Evolutionary conservation across 2,888 invertebrate genomes (phyloP).

Genomic region (Epiblema foenella): DNA sequence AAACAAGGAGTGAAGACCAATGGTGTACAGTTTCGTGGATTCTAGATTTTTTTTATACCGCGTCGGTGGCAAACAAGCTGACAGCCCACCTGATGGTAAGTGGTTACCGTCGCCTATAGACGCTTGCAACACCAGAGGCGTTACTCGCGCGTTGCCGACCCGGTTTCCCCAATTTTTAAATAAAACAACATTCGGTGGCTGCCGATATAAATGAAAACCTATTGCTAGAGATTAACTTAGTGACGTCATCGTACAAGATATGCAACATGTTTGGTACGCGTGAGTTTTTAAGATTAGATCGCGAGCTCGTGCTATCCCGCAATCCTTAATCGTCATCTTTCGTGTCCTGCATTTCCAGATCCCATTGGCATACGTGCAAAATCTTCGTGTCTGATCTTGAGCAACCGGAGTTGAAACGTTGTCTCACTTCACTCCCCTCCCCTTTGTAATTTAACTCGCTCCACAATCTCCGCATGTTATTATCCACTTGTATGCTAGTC

Average conservation of each 20-base stretch:
- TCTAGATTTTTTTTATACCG: neutral
- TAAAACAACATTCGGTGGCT: neutral
- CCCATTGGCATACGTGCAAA: constrained; percentile 15
- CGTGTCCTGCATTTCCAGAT: constrained; percentile 25
- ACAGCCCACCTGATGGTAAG: too few relatives aligned
- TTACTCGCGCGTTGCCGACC: too few relatives aligned
- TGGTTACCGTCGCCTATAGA: too few relatives aligned
- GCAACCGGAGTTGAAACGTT: constrained; percentile 9
- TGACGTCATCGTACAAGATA: constrained; percentile 15
- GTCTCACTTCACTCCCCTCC: constrained; percentile 16
- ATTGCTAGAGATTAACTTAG: too few relatives aligned
- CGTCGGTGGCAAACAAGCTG: too few relatives aligned
- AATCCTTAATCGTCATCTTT: constrained; percentile 25
- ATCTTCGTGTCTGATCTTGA: constrained; percentile 9
- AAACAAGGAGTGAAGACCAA: neutral
- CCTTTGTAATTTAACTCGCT: constrained; percentile 24
- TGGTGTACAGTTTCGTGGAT: neutral
- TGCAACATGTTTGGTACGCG: constrained; percentile 13
- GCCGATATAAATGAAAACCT: neutral
- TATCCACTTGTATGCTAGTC: constrained; percentile 20
- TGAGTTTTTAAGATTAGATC: constrained; percentile 31
- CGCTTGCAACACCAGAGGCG: too few relatives aligned
- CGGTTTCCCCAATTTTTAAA: too few relatives aligned
- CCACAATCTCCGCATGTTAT: constrained; percentile 21
- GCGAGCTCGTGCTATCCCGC: constrained; percentile 22